Percentiles rank a stretch among this genome's conserved stretches.
Conservation (phyloP, 2,113 vertebrate species). For the Sinocyclocheilus anshuiensis region DNA sequence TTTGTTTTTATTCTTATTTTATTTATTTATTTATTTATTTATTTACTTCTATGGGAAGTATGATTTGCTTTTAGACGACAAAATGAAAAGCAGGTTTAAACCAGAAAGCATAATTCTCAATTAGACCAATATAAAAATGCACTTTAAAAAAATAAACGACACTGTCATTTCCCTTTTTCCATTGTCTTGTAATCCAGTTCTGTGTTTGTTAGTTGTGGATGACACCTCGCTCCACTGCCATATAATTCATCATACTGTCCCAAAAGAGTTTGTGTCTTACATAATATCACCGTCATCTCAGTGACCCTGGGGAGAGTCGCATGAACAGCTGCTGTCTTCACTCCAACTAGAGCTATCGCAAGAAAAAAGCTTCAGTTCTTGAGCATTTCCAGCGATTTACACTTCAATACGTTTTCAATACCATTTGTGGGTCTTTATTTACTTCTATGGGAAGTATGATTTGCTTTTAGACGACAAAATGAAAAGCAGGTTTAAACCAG, state of each 20-base stretch:
- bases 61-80: too few relatives aligned
- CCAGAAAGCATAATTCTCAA: not conserved
- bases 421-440: slow-evolving; percentile 1
- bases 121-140: not conserved
- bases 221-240: not conserved
- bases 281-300: slow-evolving; percentile 35
- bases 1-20: too few relatives aligned
- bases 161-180: not conserved
- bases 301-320: not conserved
- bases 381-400: slow-evolving; percentile 2
- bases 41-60: too few relatives aligned
- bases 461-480: too few relatives aligned
- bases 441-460: too few relatives aligned
- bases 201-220: slow-evolving; percentile 5
- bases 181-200: not conserved
- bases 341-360: slow-evolving; percentile 17
- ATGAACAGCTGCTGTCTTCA: slow-evolving; percentile 13
- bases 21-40: too few relatives aligned
- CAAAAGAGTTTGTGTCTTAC: slow-evolving; percentile 31
- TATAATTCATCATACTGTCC: not conserved
- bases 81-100: too few relatives aligned
- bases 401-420: not conserved
- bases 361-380: slow-evolving; percentile 5
- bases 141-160: not conserved
- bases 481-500: too few relatives aligned